These are phyloP conservation scores for Echinometra lucunter DNA, from an alignment of 53 echinoderm and acorn worm species.

Conservation along the genomic window DNA sequence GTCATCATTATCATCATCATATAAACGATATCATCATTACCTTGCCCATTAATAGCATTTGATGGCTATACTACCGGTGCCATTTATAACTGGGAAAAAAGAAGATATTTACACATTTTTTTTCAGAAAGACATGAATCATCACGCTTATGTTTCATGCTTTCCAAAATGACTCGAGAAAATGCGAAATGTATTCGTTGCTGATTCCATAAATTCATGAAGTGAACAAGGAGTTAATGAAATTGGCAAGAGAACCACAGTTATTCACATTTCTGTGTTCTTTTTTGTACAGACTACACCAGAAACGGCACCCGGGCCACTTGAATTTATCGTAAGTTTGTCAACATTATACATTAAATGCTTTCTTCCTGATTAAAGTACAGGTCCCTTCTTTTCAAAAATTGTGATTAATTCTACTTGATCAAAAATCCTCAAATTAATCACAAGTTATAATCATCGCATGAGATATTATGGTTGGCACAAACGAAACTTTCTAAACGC, in stretches of 20 bases:
- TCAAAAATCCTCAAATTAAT: background rate
- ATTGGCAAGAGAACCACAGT: background rate
- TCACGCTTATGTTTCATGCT: too few relatives aligned
- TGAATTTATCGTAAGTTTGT: conserved; percentile 77
- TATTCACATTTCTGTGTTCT: too few relatives aligned
- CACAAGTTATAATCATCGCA: background rate
- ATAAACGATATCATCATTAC: too few relatives aligned
- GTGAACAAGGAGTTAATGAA: background rate
- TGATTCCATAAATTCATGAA: background rate
- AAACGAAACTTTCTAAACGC: too few relatives aligned
- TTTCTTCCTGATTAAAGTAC: background rate
- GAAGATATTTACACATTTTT: too few relatives aligned
- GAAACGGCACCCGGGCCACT: conserved; percentile 73
- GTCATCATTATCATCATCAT: background rate
- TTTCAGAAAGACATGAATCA: too few relatives aligned
- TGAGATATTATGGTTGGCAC: too few relatives aligned
- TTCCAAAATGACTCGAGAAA: background rate
- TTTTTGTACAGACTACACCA: conserved; percentile 71
- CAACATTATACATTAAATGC: too few relatives aligned
- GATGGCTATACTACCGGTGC: too few relatives aligned
- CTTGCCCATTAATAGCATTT: too few relatives aligned
- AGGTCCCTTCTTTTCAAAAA: background rate
- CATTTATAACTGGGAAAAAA: too few relatives aligned
- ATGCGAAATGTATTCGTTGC: background rate
- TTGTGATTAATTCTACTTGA: too few relatives aligned